Base-by-base conservation (phyloP, 2,888 invertebrate species). In the Chrysolina haemoptera region DNA sequence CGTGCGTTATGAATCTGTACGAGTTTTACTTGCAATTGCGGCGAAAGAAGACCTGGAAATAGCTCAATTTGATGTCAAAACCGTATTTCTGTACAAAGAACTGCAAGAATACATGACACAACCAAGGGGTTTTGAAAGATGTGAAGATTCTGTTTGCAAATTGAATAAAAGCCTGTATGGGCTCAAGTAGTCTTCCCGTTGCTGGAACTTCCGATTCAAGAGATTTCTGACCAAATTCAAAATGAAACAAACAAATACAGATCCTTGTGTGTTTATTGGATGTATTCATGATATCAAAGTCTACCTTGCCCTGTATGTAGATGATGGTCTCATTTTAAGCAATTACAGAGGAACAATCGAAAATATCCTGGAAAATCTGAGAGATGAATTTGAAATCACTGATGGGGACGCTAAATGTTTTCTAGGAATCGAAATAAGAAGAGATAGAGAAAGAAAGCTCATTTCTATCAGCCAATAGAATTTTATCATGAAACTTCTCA, bases 171-270 rank as follows among this genome's bases (percentile, higher is more conserved):
- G 14, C 22, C 14, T 62, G 1, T 62, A 62, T 62, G 62, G 62
- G 35, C 62, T 62, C 20, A 12, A 62, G 22, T 35, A 62, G 35
- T 22, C 8, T 5, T 3, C 62, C 1, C 62, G 62, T 5, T 62
- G 62, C 22, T 62, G 62, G 62, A 20, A 62, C 27, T 35, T 20
- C 5, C 18, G 22, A 12, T 62, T 62, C 14, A 35, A 22, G 1
- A 22, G 10, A 6, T 14, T 62, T n/a, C 62, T 62, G 35, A 22
- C 14, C 18, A 22, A 62, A 22, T 62, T 62, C 22, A n/a, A 14
- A 12, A 35, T 62, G 22, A 35, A 62, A 62, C 62, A 62, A 62
- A 27, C 27, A 14, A 62, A 62, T 22, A 12, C 62, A 14, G 62
- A 62, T 16, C 46, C 12, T 46, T 46, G 12, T 46, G 12, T 46